Percentiles rank a stretch among this genome's conserved stretches.
phyloP scores from a whole-genome alignment of 2,113 vertebrate species.

The Reinhardtius hippoglossoides region DNA sequence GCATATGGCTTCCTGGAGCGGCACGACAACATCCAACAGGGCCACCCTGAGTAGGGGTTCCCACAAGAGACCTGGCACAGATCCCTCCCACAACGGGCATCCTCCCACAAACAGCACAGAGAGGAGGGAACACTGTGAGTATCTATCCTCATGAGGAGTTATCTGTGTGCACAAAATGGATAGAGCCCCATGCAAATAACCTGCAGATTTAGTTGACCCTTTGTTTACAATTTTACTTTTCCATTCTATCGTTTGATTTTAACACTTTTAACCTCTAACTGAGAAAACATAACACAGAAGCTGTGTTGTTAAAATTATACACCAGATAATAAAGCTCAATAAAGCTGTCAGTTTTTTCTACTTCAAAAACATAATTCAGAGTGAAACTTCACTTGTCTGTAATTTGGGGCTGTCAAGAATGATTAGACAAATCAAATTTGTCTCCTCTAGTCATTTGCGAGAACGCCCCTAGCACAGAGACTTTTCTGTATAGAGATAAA shows the following conservation, averaged over 20 bases:
- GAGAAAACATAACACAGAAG: not conserved
- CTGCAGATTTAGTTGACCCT: not conserved
- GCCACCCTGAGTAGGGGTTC: conserved; percentile 73
- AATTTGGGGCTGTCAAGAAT: not conserved
- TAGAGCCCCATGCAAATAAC: not conserved
- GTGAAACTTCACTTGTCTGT: not conserved
- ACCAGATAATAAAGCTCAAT: not conserved
- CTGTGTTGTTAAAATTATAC: not conserved
- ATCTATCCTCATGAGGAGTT: not conserved
- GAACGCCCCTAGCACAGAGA: not conserved
- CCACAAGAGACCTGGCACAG: conserved; percentile 75
- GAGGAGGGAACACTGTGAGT: conserved; percentile 81
- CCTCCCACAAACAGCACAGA: conserved; percentile 73
- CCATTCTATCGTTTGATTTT: not conserved
- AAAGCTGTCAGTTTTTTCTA: not conserved
- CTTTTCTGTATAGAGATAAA: not conserved
- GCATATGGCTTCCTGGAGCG: conserved; percentile 81
- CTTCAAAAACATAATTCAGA: not conserved
- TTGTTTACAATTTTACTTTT: not conserved
- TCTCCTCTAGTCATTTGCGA: not conserved
- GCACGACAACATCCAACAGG: conserved; percentile 71
- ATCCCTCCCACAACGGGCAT: conserved; percentile 67
- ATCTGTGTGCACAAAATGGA: not conserved
- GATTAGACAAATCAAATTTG: not conserved
- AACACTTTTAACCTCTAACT: not conserved